These are phyloP conservation scores for Poecile montanus DNA, from an alignment of 2,797 vertebrate species.

Conservation along the genomic window DNA sequence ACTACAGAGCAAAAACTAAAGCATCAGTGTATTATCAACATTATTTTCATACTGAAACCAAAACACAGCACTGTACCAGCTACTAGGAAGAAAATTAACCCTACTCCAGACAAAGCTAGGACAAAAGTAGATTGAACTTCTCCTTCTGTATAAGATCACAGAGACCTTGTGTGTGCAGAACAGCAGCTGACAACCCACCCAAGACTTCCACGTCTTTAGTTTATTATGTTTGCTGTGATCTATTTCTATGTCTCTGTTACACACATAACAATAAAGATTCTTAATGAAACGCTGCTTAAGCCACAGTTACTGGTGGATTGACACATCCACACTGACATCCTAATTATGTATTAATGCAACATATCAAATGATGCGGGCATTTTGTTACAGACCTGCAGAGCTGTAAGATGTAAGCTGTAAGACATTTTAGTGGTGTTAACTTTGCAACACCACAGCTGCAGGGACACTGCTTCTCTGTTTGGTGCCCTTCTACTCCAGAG, in stretches of 20 bases:
- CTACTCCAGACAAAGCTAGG: not conserved
- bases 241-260: not conserved
- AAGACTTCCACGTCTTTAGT: not conserved
- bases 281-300: not conserved
- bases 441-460: not conserved
- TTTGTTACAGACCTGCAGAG: not conserved
- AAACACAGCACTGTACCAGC: not conserved
- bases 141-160: not conserved
- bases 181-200: not conserved
- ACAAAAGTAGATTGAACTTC: not conserved
- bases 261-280: not conserved
- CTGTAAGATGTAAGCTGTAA: not conserved
- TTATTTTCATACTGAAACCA: not conserved
- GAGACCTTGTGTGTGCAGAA: not conserved
- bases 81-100: not conserved
- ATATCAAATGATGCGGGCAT: not conserved
- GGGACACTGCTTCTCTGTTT: not conserved
- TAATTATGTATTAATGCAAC: not conserved
- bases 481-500: not conserved
- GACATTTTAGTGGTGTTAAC: not conserved
- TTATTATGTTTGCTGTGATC: not conserved
- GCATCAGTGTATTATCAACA: not conserved
- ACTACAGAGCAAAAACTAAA: not conserved
- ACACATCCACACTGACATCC: not conserved
- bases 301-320: not conserved